Percentiles rank a stretch among this genome's conserved stretches.
Conservation (phyloP, 2,797 vertebrate genomes). For the Pseudomugil gertrudae region DNA sequence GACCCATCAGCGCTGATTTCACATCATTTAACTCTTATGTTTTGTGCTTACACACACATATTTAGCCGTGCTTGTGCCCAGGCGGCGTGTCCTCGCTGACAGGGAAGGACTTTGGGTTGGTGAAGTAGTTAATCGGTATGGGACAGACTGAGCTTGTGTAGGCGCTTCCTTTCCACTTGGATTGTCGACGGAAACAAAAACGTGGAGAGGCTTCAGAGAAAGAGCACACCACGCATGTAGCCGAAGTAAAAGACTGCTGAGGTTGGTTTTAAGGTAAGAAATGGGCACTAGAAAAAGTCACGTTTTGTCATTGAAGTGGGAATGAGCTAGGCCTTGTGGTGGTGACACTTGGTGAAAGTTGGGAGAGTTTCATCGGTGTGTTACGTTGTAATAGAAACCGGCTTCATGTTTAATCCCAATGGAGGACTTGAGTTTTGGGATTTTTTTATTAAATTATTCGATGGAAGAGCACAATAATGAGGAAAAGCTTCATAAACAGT, state of each 20-base stretch:
- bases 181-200: constrained; percentile 49
- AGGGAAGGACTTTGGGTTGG: constrained; percentile 55
- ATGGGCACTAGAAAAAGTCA: constrained; percentile 13
- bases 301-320: constrained; percentile 38
- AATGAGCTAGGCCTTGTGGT: constrained; percentile 50
- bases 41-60: constrained; percentile 12
- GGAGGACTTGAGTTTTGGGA: background rate
- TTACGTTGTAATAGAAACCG: background rate
- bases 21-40: constrained; percentile 39
- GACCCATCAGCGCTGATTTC: constrained; percentile 67
- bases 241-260: constrained; percentile 53
- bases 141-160: constrained; percentile 65
- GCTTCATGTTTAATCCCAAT: background rate
- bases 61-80: constrained; percentile 19
- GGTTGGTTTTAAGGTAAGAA: constrained; percentile 78
- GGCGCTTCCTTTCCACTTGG: constrained; percentile 36
- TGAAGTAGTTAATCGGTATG: constrained; percentile 74
- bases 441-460: background rate
- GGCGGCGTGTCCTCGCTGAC: constrained; percentile 11
- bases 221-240: constrained; percentile 78
- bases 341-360: constrained; percentile 55
- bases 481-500: background rate
- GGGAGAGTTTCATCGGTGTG: constrained; percentile 14
- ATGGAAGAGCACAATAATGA: background rate
- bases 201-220: constrained; percentile 4